Evolutionary conservation across 1,140 invertebrate genomes (phyloP).

Genomic region (Trigoniulus corallinus): DNA sequence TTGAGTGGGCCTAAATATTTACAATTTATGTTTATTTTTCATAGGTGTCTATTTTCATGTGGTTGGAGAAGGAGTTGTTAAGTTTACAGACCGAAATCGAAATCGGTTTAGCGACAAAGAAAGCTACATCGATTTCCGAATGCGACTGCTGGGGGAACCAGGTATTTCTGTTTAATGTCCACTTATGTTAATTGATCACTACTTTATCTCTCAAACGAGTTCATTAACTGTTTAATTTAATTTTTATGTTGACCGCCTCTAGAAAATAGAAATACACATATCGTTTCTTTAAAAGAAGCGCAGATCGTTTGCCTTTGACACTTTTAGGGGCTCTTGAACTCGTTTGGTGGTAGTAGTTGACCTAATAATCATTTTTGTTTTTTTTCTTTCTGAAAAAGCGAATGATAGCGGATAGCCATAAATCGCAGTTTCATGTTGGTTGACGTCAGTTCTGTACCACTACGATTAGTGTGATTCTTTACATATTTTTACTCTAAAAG

Average conservation of each 20-base stretch:
- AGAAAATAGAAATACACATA: neutral
- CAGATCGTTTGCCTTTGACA: too few relatives aligned
- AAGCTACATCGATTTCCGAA: constrained; percentile 89
- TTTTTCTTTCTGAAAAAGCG: too few relatives aligned
- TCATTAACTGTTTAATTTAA: neutral
- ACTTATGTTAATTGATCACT: too few relatives aligned
- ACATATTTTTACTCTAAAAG: too few relatives aligned
- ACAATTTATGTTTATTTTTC: constrained; percentile 8
- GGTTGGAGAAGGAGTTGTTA: constrained; percentile 77
- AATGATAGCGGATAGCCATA: too few relatives aligned
- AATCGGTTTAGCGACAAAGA: constrained; percentile 75
- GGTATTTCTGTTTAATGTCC: constrained; percentile 29
- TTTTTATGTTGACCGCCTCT: neutral
- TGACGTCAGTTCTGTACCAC: too few relatives aligned
- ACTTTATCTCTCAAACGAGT: neutral
- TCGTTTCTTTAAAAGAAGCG: constrained; percentile 1
- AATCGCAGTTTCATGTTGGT: too few relatives aligned
- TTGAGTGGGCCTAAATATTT: too few relatives aligned
- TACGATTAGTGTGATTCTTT: too few relatives aligned
- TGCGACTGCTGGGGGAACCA: constrained; percentile 76
- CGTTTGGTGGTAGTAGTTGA: too few relatives aligned
- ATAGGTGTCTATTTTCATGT: constrained; percentile 83
- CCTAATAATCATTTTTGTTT: too few relatives aligned
- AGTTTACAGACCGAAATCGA: constrained; percentile 55
- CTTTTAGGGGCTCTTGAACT: too few relatives aligned